Evolutionary conservation across 2,113 vertebrate species (phyloP).

Genomic region (Vulpes vulpes): DNA sequence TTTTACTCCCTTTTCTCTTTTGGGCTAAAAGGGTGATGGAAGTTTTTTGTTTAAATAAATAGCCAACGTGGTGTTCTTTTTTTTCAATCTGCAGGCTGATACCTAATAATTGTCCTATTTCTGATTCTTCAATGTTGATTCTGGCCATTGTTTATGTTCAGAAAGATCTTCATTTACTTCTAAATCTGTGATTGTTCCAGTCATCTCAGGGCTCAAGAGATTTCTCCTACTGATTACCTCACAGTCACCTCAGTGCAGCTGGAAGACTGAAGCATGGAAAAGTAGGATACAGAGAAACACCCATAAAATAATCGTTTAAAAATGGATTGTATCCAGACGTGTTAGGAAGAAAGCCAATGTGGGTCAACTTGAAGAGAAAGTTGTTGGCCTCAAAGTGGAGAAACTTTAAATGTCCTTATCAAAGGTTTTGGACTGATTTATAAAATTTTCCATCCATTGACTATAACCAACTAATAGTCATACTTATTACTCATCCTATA

Average conservation of each 20-base stretch:
- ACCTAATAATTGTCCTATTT: not conserved
- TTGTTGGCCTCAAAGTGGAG: not conserved
- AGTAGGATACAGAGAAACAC: not conserved
- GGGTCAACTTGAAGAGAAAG: constrained; percentile 15
- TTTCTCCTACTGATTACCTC: constrained; percentile 18
- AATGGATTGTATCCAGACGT: not conserved
- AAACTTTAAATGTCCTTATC: not conserved
- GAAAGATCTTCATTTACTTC: not conserved
- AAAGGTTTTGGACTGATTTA: constrained; percentile 4
- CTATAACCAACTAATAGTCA: not conserved
- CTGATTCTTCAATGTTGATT: not conserved
- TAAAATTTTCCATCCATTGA: not conserved
- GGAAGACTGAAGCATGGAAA: not conserved
- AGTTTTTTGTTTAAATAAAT: not conserved
- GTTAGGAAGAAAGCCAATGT: not conserved
- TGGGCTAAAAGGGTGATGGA: not conserved
- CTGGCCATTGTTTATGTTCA: not conserved
- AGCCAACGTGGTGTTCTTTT: not conserved
- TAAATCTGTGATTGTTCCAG: not conserved
- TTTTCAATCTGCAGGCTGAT: not conserved
- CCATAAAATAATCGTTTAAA: not conserved
- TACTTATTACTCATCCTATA: not conserved
- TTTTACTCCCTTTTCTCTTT: not conserved
- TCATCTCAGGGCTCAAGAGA: not conserved
- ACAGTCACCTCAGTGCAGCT: not conserved